These are phyloP conservation scores for Eupristina koningsbergeri DNA, from an alignment of 1,140 invertebrate genomes.

Conservation along the genomic window DNA sequence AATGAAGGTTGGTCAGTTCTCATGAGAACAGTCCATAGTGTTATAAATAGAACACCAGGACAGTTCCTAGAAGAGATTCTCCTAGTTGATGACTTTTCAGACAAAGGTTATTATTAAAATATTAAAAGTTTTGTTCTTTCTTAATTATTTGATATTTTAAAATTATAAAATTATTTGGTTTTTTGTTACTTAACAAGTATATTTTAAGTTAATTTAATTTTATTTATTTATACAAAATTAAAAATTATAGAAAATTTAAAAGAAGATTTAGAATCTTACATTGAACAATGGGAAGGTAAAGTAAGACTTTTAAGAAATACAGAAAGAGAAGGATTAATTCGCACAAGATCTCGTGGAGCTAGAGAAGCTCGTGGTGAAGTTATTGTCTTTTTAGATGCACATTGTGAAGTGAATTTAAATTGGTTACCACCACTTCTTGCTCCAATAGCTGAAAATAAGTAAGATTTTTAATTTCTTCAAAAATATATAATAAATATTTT, in stretches of 20 bases:
- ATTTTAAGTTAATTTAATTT: not conserved
- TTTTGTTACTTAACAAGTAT: conserved; percentile 10
- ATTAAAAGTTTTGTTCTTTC: not conserved
- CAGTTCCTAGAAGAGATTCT: conserved; percentile 94
- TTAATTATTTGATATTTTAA: not conserved
- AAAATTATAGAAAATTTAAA: conserved; percentile 86
- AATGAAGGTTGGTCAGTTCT: conserved; percentile 98
- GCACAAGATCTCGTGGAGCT: conserved; percentile 94
- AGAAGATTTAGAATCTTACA: conserved; percentile 89
- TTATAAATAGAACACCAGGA: conserved; percentile 92
- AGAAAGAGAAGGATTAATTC: conserved; percentile 91
- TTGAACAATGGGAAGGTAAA: conserved; percentile 89
- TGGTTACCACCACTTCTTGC: conserved; percentile 97
- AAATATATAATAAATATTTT: conserved; percentile 20
- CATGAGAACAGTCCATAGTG: conserved; percentile 95
- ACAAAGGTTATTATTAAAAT: conserved; percentile 81
- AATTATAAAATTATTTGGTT: not conserved
- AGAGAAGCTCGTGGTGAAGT: conserved; percentile 94
- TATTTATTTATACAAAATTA: not conserved
- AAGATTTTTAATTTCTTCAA: conserved; percentile 40
- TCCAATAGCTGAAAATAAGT: conserved; percentile 91
- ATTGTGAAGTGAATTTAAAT: conserved; percentile 93
- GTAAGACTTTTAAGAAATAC: conserved; percentile 89
- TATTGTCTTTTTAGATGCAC: conserved; percentile 97
- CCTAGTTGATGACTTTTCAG: conserved; percentile 98